phyloP scores from a whole-genome alignment of 2,797 vertebrate species.

The Hoplostethus mediterraneus region DNA sequence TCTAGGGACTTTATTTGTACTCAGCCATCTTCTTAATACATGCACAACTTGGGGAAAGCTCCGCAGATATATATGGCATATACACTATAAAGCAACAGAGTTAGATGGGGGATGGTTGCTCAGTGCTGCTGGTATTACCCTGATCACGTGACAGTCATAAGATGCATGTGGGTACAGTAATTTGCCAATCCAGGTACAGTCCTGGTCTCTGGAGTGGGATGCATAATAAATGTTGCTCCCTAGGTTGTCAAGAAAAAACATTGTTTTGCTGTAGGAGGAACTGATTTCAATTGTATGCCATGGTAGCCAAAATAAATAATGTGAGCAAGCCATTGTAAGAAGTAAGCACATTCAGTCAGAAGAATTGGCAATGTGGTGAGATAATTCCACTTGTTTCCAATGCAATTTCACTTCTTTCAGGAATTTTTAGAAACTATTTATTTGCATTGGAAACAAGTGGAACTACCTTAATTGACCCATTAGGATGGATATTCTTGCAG shows the following conservation, averaged over 20 bases:
- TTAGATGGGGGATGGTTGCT: background rate
- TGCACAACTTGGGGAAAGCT: constrained; percentile 13
- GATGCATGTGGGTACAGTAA: constrained; percentile 1
- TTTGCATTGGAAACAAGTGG: background rate
- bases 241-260: constrained; percentile 40
- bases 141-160: background rate
- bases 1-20: background rate
- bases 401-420: no score
- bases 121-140: background rate
- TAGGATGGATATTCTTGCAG: background rate
- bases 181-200: constrained; percentile 13
- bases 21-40: constrained; percentile 1
- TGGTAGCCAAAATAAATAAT: background rate
- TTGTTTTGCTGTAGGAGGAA: background rate
- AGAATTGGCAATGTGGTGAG: background rate
- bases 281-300: background rate
- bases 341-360: no score
- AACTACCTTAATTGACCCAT: background rate
- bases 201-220: constrained; percentile 2
- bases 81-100: background rate
- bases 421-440: background rate
- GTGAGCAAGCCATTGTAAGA: background rate
- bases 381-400: no score
- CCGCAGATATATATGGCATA: background rate
- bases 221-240: constrained; percentile 20